These are phyloP conservation scores for Ctenomys sociabilis DNA, from an alignment of 2,113 vertebrate species.

Conservation along the genomic window DNA sequence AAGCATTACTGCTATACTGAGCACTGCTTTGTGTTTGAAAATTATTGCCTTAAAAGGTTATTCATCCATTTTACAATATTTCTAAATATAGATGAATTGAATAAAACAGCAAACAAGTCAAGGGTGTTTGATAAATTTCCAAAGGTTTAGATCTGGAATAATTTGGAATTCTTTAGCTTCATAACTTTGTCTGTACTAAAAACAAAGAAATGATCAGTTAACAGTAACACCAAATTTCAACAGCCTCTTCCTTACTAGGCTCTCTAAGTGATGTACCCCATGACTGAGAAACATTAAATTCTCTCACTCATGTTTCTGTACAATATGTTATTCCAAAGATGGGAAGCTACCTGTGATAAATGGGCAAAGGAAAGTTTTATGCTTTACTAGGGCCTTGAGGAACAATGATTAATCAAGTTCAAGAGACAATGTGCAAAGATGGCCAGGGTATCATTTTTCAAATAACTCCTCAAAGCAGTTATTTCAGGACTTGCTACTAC, in stretches of 20 bases:
- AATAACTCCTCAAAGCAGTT: not conserved
- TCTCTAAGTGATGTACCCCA: not conserved
- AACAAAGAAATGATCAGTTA: not conserved
- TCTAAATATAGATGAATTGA: not conserved
- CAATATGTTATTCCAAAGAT: too few species aligned
- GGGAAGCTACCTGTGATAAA: not conserved
- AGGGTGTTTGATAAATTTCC: not conserved
- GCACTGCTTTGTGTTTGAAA: not conserved
- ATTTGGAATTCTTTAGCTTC: conserved; percentile 1
- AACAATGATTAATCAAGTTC: not conserved
- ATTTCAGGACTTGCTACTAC: not conserved
- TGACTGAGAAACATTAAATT: not conserved
- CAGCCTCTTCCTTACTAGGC: not conserved
- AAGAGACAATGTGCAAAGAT: not conserved
- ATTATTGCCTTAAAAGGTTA: not conserved
- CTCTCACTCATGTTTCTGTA: not conserved
- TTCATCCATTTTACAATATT: not conserved
- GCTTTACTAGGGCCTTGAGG: not conserved
- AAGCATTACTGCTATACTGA: too few species aligned
- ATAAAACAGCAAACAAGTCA: not conserved
- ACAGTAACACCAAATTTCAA: not conserved
- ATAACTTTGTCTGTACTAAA: not conserved
- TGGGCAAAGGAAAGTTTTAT: not conserved
- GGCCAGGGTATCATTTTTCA: not conserved
- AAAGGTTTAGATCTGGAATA: not conserved